Conservation (phyloP, 2,888 invertebrate genomes). For the Cybosia mesomella region DNA sequence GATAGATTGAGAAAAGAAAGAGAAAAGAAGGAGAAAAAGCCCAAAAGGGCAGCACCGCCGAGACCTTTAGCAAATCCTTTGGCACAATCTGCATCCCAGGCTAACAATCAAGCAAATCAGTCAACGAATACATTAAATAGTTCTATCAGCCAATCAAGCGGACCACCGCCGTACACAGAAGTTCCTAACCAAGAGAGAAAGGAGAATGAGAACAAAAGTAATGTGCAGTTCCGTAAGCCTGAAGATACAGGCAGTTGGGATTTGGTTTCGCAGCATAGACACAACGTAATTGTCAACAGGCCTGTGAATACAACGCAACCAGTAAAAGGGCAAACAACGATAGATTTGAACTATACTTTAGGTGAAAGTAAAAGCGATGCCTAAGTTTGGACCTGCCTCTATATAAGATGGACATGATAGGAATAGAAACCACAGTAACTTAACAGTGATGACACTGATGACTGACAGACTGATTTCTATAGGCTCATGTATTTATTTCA, state of each 20-base stretch:
- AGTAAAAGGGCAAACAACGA: constrained; percentile 46
- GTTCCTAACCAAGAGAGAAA: constrained; percentile 38
- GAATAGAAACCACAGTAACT: not conserved
- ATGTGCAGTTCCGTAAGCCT: constrained; percentile 70
- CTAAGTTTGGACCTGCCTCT: not conserved
- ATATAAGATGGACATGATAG: not conserved
- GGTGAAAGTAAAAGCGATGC: constrained; percentile 67
- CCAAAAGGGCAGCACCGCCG: constrained; percentile 43
- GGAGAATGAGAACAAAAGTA: constrained; percentile 60
- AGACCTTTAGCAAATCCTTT: constrained; percentile 37
- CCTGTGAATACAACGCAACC: constrained; percentile 48
- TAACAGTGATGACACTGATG: not conserved
- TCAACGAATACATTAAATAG: constrained; percentile 75
- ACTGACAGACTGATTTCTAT: not conserved
- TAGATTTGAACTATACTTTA: constrained; percentile 73
- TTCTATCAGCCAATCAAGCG: constrained; percentile 75
- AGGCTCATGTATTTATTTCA: not conserved
- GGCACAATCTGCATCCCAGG: constrained; percentile 26
- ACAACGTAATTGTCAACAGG: constrained; percentile 52
- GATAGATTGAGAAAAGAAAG: constrained; percentile 46
- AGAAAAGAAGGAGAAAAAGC: constrained; percentile 52
- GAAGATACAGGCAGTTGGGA: constrained; percentile 81
- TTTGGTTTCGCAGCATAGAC: constrained; percentile 83
- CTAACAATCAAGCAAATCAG: constrained; percentile 34
- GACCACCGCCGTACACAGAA: constrained; percentile 76